Conservation (phyloP, 2,113 vertebrate species). For the Sprattus sprattus region DNA sequence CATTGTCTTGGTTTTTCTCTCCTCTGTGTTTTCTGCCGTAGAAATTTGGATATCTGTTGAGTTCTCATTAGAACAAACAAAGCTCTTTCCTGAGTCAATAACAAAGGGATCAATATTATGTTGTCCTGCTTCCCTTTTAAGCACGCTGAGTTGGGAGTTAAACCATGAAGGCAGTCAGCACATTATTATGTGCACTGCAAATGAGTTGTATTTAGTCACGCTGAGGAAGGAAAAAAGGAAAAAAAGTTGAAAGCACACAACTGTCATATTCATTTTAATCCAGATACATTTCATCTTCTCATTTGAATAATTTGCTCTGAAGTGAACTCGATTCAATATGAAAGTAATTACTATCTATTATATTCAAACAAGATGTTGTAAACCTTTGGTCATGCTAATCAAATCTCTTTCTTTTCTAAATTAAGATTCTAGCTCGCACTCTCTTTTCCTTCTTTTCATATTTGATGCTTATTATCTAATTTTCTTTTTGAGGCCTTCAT, state of each 20-base stretch:
- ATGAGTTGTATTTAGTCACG: conserved; percentile 50
- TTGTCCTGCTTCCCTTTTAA: conserved; percentile 38
- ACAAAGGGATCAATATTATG: conserved; percentile 32
- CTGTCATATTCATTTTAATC: conserved; percentile 55
- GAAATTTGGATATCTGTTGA: conserved; percentile 10
- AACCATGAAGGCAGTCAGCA: conserved; percentile 31
- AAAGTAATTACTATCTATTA: conserved; percentile 73
- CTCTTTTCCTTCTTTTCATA: conserved; percentile 65
- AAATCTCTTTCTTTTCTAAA: conserved; percentile 68
- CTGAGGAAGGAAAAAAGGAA: conserved; percentile 42
- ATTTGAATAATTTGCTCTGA: conserved; percentile 67
- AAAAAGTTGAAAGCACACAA: conserved; percentile 49
- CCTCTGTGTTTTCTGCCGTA: neutral
- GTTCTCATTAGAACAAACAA: conserved; percentile 29
- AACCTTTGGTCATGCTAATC: conserved; percentile 72
- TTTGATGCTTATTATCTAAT: conserved; percentile 72
- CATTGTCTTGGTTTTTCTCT: neutral
- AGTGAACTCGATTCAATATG: conserved; percentile 64
- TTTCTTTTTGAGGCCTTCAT: conserved; percentile 71
- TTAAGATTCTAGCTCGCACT: conserved; percentile 65
- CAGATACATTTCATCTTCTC: conserved; percentile 67
- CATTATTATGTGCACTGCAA: conserved; percentile 46
- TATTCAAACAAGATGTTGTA: conserved; percentile 74
- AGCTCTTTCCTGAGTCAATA: conserved; percentile 27
- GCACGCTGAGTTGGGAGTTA: conserved; percentile 35